Conservation (phyloP, 2,888 invertebrate genomes). For the Zelleria hepariella region DNA sequence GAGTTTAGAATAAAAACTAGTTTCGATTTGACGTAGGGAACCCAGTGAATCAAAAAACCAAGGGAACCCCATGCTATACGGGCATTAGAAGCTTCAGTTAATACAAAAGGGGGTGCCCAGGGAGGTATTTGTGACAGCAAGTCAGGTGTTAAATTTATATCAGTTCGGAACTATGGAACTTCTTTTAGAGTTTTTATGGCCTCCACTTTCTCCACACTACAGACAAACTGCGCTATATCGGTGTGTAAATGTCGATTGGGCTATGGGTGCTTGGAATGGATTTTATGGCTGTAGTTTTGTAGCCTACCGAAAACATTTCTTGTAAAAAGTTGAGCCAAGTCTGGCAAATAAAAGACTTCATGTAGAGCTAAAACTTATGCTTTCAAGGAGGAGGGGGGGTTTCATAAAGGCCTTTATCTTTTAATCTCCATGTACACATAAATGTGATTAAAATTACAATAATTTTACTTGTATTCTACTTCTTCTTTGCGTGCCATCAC, state of each 20-base stretch:
- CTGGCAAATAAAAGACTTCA: neutral
- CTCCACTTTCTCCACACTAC: slow-evolving; percentile 2
- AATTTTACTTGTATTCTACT: too few species aligned
- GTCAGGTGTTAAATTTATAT: slow-evolving; percentile 58
- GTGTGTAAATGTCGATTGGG: too few species aligned
- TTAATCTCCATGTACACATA: too few species aligned
- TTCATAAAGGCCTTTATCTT: too few species aligned
- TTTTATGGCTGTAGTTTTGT: neutral
- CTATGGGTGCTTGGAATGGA: slow-evolving; percentile 25
- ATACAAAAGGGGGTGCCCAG: neutral
- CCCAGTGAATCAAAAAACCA: neutral
- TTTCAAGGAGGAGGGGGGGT: too few species aligned
- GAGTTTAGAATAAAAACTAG: too few species aligned
- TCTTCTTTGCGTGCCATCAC: too few species aligned
- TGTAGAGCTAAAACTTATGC: too few species aligned
- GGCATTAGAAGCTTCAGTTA: neutral
- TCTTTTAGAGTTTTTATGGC: slow-evolving; percentile 35
- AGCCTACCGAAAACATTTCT: neutral
- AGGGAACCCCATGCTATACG: too few species aligned
- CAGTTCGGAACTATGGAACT: slow-evolving; percentile 25
- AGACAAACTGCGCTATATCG: neutral
- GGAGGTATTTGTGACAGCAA: slow-evolving; percentile 10
- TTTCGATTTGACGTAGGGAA: too few species aligned
- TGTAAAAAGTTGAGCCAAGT: neutral
- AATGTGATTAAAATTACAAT: too few species aligned